A percentile compares a stretch with the other conserved stretches of the same genome.
Evolutionary conservation across 2,113 vertebrate genomes (phyloP).

Genomic region (Numenius arquata): DNA sequence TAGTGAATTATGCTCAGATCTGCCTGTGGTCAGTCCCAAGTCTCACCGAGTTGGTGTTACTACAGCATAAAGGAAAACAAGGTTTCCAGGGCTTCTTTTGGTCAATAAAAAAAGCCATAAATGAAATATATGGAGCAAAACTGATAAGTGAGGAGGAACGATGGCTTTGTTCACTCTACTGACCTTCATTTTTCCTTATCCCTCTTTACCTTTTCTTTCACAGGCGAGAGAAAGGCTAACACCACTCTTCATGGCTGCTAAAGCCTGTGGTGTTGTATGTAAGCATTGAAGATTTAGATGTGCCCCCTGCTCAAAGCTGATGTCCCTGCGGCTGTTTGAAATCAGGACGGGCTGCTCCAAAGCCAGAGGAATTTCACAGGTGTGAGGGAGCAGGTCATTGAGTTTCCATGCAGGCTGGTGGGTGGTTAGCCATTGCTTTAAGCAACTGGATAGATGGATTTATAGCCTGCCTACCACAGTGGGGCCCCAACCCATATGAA

Average conservation of each 20-base stretch:
- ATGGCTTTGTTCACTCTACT: not conserved
- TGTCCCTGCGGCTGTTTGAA: not conserved
- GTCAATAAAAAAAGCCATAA: constrained; percentile 16
- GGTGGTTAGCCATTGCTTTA: not conserved
- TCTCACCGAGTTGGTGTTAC: not conserved
- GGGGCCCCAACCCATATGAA: not conserved
- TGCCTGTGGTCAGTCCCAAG: constrained; percentile 37
- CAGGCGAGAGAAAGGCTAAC: not conserved
- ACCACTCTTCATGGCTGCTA: not conserved
- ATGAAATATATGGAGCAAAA: constrained; percentile 23
- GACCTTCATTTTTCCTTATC: not conserved
- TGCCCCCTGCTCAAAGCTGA: rapidly evolving
- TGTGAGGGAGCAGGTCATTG: not conserved
- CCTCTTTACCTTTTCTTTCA: not conserved
- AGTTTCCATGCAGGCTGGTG: not conserved
- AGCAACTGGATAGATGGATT: not conserved
- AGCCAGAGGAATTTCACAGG: not conserved
- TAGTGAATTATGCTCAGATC: constrained; percentile 42
- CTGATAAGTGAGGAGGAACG: not conserved
- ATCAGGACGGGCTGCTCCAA: not conserved
- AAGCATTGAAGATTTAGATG: not conserved
- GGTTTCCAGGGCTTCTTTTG: constrained; percentile 24
- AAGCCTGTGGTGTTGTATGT: not conserved
- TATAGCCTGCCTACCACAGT: not conserved
- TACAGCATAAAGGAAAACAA: constrained; percentile 5